These are phyloP conservation scores for Papilio gigon DNA, from an alignment of 2,888 invertebrate genomes.

Conservation along the genomic window DNA sequence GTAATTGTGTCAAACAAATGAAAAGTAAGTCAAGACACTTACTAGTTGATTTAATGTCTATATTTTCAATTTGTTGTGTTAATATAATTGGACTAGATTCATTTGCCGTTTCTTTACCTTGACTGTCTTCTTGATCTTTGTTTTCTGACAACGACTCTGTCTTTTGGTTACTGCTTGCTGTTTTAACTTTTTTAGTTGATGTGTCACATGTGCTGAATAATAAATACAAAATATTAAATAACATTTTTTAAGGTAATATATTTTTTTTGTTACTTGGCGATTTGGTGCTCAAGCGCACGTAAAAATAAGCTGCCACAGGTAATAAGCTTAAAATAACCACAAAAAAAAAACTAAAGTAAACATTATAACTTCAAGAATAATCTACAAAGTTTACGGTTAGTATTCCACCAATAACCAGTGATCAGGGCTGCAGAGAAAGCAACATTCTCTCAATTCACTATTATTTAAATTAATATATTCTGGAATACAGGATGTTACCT, in stretches of 20 bases:
- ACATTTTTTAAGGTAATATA: not conserved
- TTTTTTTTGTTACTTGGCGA: too few species aligned
- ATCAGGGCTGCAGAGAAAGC: too few species aligned
- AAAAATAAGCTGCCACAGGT: too few species aligned
- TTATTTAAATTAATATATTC: not conserved
- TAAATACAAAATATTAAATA: not conserved
- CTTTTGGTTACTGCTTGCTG: slow-evolving; percentile 56
- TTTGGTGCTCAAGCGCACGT: too few species aligned
- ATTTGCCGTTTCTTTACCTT: slow-evolving; percentile 56
- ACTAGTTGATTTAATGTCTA: slow-evolving; percentile 72
- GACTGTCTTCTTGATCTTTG: slow-evolving; percentile 55
- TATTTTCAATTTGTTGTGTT: slow-evolving; percentile 64
- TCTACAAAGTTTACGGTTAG: too few species aligned
- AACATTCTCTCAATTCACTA: too few species aligned
- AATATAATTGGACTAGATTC: slow-evolving; percentile 77
- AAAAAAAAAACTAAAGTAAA: too few species aligned
- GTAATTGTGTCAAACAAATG: not conserved
- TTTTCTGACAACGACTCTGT: slow-evolving; percentile 56
- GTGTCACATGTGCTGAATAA: slow-evolving; percentile 63
- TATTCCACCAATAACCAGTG: too few species aligned
- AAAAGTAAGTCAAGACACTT: slow-evolving; percentile 50
- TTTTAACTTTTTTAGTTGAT: slow-evolving; percentile 57
- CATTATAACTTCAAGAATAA: too few species aligned
- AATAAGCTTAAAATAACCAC: too few species aligned
- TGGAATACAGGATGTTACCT: slow-evolving; percentile 54